Base-by-base conservation (phyloP, 2,113 vertebrate genomes). In the Takifugu bimaculatus region DNA sequence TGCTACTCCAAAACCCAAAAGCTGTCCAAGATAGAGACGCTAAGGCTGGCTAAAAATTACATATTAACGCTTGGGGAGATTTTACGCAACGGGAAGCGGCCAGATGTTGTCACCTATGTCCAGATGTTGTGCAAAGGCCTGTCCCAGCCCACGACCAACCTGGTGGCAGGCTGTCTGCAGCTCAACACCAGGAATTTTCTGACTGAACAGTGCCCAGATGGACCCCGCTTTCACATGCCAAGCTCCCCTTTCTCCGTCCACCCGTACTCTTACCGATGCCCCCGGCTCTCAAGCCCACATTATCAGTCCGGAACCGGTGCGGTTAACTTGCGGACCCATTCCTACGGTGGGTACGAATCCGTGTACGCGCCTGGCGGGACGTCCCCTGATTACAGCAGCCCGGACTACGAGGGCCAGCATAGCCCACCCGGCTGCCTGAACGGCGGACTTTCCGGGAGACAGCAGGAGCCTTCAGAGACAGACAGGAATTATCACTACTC, bases 1-100 rank as follows among this genome's bases (percentile, higher is more conserved):
- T 99, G 97, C 68, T 98, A 98, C 74, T 98, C 97, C 84, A 98
- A 98, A 84, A 98, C 96, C 0, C 96, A 98, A 59, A 98, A 99
- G 84, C 92, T 99, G 57, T 98, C 96, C 77, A 99, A 99, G 80
- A 99, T 99, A 70, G 97, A 99, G 85, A 98, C 97, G 1, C 89
- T 99, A 54, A 88, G 96, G 48, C 79, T 99, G 27, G 97, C 97
- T 74, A 97, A 97, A 87, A 99, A 99, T 86, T 99, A 99, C 74
- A 99, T 99, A 68, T 90, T 96, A 89, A 95, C 96, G 2, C 94
- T 99, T 14, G 96, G 95, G 42, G 97, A 99, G 90, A 98, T 99
- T 83, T 87, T 99, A 72, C 93, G 96, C 81, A 95, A 95, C 65
- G 97, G 96, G 14, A 98, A 98, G 13, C 88, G 94, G 66, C 97